Base-by-base conservation (phyloP, 2,888 invertebrate genomes). In the Ormyrus pomaceus region DNA sequence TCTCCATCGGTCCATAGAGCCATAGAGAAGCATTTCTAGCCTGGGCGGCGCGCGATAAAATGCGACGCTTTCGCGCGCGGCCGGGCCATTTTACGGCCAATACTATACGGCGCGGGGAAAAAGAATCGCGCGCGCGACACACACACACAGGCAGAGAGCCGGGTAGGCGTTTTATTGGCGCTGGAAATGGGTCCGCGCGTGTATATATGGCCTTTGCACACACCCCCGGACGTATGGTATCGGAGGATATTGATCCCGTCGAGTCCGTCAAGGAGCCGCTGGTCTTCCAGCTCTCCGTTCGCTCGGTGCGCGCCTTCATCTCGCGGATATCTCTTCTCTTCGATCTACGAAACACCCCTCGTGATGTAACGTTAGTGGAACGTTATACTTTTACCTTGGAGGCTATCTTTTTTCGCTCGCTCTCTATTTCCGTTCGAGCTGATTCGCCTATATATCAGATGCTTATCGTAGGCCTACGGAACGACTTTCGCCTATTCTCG, bases 181-280 rank as follows among this genome's bases (percentile, higher is more conserved):
- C 85, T 88, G 86, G 88, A 87, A 90, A 90, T 89, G 87, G 89
- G 87, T 86, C 86, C 86, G 85, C 34, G 34, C 34, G 34, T 34
- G 34, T 34, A 34, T 88, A 88, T 87, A 89, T 87, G 88, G 87
- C 62, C 87, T 87, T 86, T 85, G 64, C 34, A 34, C 34, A 34
- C 34, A 34, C 34, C 19, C n/a, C 86, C 84, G 88, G 87, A 34
- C 34, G 88, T 90, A 89, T 89, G 89, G 89, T 89, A 89, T 90
- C 87, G 90, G 88, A 88, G 88, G 89, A 90, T 90, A 90, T 90
- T 90, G 90, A 90, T 90, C 90, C 88, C 88, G 65, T 13, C 88
- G 72, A 72, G 90, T 90, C 89, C 88, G 89, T 90, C 90, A 90
- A 90, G 90, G 88, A 90, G 88, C 87, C 88, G 88, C 88, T 88